Percentiles rank a stretch among this genome's conserved stretches.
Evolutionary conservation across 2,797 vertebrate species (phyloP).

Genomic region (Chaenodraco wilsoni): DNA sequence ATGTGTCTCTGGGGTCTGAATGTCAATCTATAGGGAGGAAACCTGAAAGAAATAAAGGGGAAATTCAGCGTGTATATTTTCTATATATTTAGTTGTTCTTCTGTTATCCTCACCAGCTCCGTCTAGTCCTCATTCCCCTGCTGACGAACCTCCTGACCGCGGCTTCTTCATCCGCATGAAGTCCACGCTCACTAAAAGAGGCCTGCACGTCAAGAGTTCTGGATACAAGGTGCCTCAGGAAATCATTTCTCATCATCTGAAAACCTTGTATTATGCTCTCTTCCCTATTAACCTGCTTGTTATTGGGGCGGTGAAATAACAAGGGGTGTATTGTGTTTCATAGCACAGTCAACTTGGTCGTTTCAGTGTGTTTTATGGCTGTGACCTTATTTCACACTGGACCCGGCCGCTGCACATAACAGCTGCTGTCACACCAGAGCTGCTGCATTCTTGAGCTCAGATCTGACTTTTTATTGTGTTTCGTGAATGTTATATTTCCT

Average conservation of each 20-base stretch:
- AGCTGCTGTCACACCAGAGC: constrained; percentile 41
- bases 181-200: constrained; percentile 92
- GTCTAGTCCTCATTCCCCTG: constrained; percentile 77
- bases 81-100: background rate
- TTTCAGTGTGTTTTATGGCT: constrained; percentile 59
- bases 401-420: constrained; percentile 38
- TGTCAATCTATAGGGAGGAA: background rate
- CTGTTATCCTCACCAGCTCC: constrained; percentile 69
- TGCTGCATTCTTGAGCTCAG: constrained; percentile 18
- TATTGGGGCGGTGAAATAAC: constrained; percentile 32
- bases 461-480: constrained; percentile 28
- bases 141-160: constrained; percentile 79
- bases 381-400: constrained; percentile 70
- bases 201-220: constrained; percentile 92
- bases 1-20: background rate
- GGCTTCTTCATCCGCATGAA: constrained; percentile 94
- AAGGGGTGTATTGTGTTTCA: constrained; percentile 57
- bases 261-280: constrained; percentile 17
- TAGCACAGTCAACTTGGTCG: constrained; percentile 47
- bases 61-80: background rate
- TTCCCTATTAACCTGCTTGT: constrained; percentile 38
- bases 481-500: constrained; percentile 3
- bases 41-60: background rate
- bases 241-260: background rate
- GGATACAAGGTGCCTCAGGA: constrained; percentile 88